A percentile compares a stretch with the other conserved stretches of the same genome.
Conservation (phyloP, 2,888 invertebrate genomes). For the Gryllus longicercus region DNA sequence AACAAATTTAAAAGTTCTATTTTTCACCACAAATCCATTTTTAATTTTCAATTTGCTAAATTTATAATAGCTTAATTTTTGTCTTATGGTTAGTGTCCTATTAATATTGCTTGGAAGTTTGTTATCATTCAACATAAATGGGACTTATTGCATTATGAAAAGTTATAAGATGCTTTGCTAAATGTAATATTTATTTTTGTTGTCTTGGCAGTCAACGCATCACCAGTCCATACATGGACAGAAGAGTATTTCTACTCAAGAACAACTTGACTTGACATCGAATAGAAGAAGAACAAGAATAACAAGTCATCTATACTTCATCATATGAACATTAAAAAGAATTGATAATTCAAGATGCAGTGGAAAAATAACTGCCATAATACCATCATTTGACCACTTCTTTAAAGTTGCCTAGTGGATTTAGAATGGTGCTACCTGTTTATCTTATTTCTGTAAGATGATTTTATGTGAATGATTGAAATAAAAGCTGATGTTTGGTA, state of each 20-base stretch:
- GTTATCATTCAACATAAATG: too few relatives aligned
- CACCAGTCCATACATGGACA: conserved; percentile 63
- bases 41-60: too few relatives aligned
- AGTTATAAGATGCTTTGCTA: too few relatives aligned
- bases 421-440: not conserved
- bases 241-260: conserved; percentile 44
- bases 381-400: not conserved
- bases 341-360: not conserved
- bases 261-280: conserved; percentile 24
- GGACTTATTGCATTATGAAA: too few relatives aligned
- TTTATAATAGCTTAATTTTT: too few relatives aligned
- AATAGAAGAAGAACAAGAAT: not conserved
- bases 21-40: too few relatives aligned
- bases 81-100: too few relatives aligned
- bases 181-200: conserved; percentile 24
- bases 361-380: not conserved
- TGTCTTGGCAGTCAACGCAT: conserved; percentile 60
- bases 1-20: too few relatives aligned
- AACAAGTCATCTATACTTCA: too few relatives aligned
- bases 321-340: conserved; percentile 5
- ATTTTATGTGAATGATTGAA: not conserved
- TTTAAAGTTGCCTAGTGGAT: not conserved
- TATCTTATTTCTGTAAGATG: not conserved
- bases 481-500: not conserved
- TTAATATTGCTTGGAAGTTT: too few relatives aligned